Base-by-base conservation (phyloP, 2,888 invertebrate species). In the Tetrapedia diversipes region DNA sequence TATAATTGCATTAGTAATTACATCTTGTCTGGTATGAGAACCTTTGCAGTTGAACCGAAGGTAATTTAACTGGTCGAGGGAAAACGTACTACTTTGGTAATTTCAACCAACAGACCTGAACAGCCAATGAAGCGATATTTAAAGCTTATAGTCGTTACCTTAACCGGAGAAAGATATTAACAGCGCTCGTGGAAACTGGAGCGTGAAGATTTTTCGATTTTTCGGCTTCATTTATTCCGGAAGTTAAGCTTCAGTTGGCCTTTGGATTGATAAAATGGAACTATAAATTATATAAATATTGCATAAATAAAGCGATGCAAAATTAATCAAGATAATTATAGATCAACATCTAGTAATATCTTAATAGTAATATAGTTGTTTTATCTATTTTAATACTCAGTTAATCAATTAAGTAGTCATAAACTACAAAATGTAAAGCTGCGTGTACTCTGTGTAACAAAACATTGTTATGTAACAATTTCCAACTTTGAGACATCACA, bases 101-200 rank as follows among this genome's bases (percentile, higher is more conserved):
- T 49, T 56, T 19, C 10, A 22, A 22, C 29, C 61, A 57, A 19
- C 61, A 45, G 61, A 69, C 49, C 73, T 51, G 68, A 74, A 74
- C 73, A 43, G 29, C 29, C 68, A 74, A 63, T 74, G 61, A 37
- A 57, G 56, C 63, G 57, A 39, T 63, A 51, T 59, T 39, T 43
- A 69, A 73, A 57, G 34, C 11, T 32, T 51, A n/a, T n/a, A 41
- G 37, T 32, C 29, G 29, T 39, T 53, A 45, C 29, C 10, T 54
- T 49, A 49, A 63, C 37, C 22, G 7, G 45, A 11, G 37, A 53
- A 45, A 34, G 37, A 60, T n/a, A 53, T 57, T 34, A 70, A 43
- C 43, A 29, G 16, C 16, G 51, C 6, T 24, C 7, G 4, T 11
- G 19, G 59, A 60, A 67, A 67, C 32, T 67, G 32, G 67, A 72